Evolutionary conservation across 2,888 invertebrate genomes (phyloP).

Genomic region (Tholera decimalis): DNA sequence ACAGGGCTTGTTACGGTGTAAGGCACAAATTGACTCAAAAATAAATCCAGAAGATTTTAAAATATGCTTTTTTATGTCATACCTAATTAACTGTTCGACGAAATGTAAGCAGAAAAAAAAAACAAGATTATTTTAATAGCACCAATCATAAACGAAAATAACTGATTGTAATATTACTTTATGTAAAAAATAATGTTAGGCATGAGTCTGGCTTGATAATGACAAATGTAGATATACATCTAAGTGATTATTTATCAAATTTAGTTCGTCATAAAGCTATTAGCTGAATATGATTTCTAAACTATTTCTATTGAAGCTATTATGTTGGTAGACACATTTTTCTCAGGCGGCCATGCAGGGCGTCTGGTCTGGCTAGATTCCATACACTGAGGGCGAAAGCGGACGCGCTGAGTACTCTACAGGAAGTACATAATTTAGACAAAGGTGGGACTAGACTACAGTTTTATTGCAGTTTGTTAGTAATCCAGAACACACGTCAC

Average conservation of each 20-base stretch:
- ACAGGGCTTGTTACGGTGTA: not conserved
- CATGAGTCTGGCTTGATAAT: conserved; percentile 21
- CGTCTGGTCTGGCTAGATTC: conserved; percentile 79
- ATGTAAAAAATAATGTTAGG: conserved; percentile 16
- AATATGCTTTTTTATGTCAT: not conserved
- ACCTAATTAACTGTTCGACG: not conserved
- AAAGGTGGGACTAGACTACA: conserved; percentile 61
- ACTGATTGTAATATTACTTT: conserved; percentile 7
- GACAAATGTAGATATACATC: conserved; percentile 47
- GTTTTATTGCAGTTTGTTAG: conserved; percentile 51
- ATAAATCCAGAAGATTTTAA: not conserved
- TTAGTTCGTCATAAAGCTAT: conserved; percentile 41
- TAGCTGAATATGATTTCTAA: conserved; percentile 56
- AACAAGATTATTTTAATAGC: conserved; percentile 23
- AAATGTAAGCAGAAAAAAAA: conserved; percentile 11
- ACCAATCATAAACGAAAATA: conserved; percentile 10
- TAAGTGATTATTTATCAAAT: conserved; percentile 45
- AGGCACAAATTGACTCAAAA: not conserved
- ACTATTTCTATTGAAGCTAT: conserved; percentile 61
- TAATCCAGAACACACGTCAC: conserved; percentile 20
- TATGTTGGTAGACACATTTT: conserved; percentile 80
- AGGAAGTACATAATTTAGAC: conserved; percentile 68
- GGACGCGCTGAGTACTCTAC: conserved; percentile 62
- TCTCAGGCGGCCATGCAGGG: conserved; percentile 86
- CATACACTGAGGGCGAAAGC: conserved; percentile 73